A percentile compares a stretch with the other conserved stretches of the same genome.
Evolutionary conservation across 2,888 invertebrate species (phyloP).

Genomic region (Eueremaeus valkanovi): DNA sequence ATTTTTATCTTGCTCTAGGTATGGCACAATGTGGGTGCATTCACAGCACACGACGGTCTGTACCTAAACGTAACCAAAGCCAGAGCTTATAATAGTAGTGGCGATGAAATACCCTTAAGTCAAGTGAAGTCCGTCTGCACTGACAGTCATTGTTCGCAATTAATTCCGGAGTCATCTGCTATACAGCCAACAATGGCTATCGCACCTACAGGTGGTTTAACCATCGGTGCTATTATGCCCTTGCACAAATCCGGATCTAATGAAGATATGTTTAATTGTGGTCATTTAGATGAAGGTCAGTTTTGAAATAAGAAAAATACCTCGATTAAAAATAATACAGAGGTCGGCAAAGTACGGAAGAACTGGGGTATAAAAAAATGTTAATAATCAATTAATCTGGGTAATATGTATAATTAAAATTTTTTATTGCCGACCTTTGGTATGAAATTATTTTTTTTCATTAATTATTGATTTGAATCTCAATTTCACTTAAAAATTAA

Average conservation of each 20-base stretch:
- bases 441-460: background rate
- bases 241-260: background rate
- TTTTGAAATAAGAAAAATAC: background rate
- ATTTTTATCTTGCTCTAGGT: background rate
- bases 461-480: background rate
- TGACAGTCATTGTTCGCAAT: background rate
- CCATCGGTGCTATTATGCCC: constrained; percentile 5
- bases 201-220: background rate
- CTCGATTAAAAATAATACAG: no score
- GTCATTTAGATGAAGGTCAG: background rate
- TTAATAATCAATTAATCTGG: no score
- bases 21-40: constrained; percentile 1
- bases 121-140: constrained; percentile 5
- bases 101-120: constrained; percentile 8
- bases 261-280: constrained; percentile 4
- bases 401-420: no score
- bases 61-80: background rate
- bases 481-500: no score
- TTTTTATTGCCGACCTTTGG: no score
- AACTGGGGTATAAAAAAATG: no score
- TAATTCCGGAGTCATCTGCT: background rate
- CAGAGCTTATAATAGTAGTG: constrained; percentile 9
- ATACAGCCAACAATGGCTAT: background rate
- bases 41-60: background rate
- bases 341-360: no score